phyloP scores from a whole-genome alignment of 2,888 invertebrate species.

The Smittia sp. region DNA sequence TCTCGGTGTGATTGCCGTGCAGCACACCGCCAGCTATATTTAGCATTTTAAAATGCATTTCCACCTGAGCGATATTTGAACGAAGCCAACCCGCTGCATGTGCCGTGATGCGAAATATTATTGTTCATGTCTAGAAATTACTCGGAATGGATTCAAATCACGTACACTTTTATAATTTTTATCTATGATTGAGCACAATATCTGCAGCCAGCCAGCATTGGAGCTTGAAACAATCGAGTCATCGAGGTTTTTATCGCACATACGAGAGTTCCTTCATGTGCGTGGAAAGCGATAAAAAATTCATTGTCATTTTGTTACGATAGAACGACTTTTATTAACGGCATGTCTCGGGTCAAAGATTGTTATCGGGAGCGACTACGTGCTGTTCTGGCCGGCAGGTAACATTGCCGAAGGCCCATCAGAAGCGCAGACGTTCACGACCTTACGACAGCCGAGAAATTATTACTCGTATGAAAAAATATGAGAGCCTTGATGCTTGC shows the following conservation, averaged over 20 bases:
- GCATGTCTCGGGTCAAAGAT: slow-evolving; percentile 9
- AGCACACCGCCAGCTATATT: neutral
- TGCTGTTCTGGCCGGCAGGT: neutral
- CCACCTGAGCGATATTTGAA: slow-evolving; percentile 12
- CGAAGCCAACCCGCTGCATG: neutral
- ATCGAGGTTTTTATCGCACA: neutral
- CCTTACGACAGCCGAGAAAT: neutral
- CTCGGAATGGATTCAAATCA: slow-evolving; percentile 35
- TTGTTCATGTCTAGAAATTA: slow-evolving; percentile 29
- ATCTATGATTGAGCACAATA: slow-evolving; percentile 35
- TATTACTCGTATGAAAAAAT: neutral
- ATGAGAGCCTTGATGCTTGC: no score
- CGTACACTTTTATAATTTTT: slow-evolving; percentile 37
- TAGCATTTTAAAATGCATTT: slow-evolving; percentile 30
- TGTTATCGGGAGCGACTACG: neutral
- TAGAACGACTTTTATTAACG: slow-evolving; percentile 36
- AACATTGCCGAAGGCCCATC: neutral
- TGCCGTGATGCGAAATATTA: slow-evolving; percentile 8
- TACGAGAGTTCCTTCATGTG: neutral
- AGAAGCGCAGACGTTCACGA: neutral
- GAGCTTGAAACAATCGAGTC: slow-evolving; percentile 30
- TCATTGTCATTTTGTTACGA: slow-evolving; percentile 38
- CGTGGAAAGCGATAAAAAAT: slow-evolving; percentile 23
- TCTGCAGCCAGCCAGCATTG: neutral
- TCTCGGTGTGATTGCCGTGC: slow-evolving; percentile 8